Base-by-base conservation (phyloP, 1,140 invertebrate species). In the Lethrus apterus region DNA sequence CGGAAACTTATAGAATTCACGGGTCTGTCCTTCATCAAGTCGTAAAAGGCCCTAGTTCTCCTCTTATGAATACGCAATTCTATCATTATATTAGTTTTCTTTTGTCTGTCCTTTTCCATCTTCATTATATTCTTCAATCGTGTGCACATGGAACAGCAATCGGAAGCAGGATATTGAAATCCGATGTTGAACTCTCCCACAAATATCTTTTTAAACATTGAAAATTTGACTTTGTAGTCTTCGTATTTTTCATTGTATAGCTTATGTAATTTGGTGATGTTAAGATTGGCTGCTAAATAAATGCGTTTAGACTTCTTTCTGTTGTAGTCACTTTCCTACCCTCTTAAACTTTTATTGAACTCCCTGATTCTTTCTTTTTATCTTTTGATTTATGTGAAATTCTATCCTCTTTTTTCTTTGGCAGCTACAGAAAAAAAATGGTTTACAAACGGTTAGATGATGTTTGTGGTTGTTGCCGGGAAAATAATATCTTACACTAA, bases 121-220 rank as follows among this genome's bases (percentile, higher is more conserved):
- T 42, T 41, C 41, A 41, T 40, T 23, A 11, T 18, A 17, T 46
- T 29, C 46, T 36, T 11, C 15, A 49, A 41, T 18, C 33, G 33
- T 15, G 35, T 30, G 18, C 40, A 49, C 9, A 31, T 42, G 2
- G 17, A 40, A 44, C 47, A 49, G 21, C 19, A 21, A 36, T 44
- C 41, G 2, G 41, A 9, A 15, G 47, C 47, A 4, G 40, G 47
- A 15, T 31, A 49, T 17, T 31, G 45, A 35, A 44, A 49, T 18
- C 47, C 41, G 35, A 49, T 44, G 19, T 49, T 49, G 32, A 49
- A 49, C 29, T 49, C 40, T 11, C n/a, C 10, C 14, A 32, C 33
- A 36, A 49, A 49, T 23, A 49, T 33, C 45, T 32, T 44, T 24
- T 35, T 49, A 36, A 49, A 49, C 47, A 44, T 44, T 10, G 41